Conservation (phyloP, 1,140 invertebrate genomes). For the Apolygus lucorum region DNA sequence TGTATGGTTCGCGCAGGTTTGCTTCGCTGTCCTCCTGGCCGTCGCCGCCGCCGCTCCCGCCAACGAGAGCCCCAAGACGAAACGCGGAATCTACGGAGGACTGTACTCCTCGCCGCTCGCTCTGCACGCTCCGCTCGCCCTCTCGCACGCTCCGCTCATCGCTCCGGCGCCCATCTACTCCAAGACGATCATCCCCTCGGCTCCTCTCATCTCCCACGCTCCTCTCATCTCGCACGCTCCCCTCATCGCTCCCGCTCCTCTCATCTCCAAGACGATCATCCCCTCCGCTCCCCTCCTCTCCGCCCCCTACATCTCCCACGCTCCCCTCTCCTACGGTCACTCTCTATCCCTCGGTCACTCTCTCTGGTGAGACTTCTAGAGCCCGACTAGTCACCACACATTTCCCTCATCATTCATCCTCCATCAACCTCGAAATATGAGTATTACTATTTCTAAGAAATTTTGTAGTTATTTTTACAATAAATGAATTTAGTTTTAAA, state of each 20-base stretch:
- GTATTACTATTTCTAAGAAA: too few species aligned
- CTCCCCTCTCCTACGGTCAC: background rate
- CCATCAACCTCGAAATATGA: too few species aligned
- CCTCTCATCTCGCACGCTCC: slow-evolving; percentile 14
- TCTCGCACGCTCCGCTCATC: slow-evolving; percentile 4
- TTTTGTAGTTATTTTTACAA: too few species aligned
- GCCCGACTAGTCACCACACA: too few species aligned
- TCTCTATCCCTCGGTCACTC: background rate
- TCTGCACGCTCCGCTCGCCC: background rate
- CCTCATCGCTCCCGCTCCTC: background rate
- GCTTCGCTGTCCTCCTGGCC: background rate
- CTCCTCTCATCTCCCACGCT: slow-evolving; percentile 3
- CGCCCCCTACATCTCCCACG: background rate
- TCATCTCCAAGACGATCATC: background rate
- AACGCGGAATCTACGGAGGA: slow-evolving; percentile 11
- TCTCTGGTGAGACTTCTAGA: background rate
- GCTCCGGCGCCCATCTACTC: background rate
- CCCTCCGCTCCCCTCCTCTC: background rate
- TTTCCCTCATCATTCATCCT: too few species aligned
- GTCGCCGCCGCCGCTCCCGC: background rate
- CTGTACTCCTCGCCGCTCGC: background rate
- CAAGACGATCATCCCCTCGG: slow-evolving; percentile 4
- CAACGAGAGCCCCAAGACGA: background rate
- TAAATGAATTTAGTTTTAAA: too few species aligned
- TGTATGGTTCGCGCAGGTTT: too few species aligned